Base-by-base conservation (phyloP, 2,113 vertebrate genomes). In the Nycticryphes semicollaris region DNA sequence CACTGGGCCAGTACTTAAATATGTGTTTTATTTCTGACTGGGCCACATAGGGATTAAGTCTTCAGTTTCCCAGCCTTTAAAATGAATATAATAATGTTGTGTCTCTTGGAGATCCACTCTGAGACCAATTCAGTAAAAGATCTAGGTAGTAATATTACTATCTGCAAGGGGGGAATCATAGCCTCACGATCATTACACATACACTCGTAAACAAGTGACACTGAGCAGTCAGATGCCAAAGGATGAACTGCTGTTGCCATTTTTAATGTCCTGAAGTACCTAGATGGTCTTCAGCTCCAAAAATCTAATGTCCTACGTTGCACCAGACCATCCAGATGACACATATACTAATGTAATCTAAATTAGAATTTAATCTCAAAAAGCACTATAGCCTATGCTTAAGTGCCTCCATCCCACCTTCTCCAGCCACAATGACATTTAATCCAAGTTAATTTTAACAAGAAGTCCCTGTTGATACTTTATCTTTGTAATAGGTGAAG, bases 121-220 rank as follows among this genome's bases (percentile, higher is more conserved):
- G 57, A 81, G 33, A 64, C 21, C 9, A 24, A n/a, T 39, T 68
- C 25, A 33, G 7, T 41, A 51, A 74, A 20, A 73, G 27, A 39
- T 10, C 11, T 13, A 20, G 10, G 10, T 8, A 47, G 23, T 14
- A 33, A 10, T 13, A 43, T 3, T 10, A 33, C 4, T 20, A 28
- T 19, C 15, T n/a, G n/a, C 68, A 63, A 13, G 4, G 1, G 0
- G 1, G 23, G 31, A 9, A 78, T 39, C 31, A 20, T 5, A n/a
- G 31, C 7, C 47, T 37, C 5, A n/a, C 7, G 31, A 10, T 20
- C 25, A 15, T 15, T 3, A 57, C 12, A 53, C 60, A 48, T 14
- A 33, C 3, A 37, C 4, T 28, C 7, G 1, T 3, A 18, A 2
- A 9, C 1, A 1, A 1, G 8, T 13, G 27, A 7, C 17, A n/a